Evolutionary conservation across 2,888 invertebrate genomes (phyloP).

Genomic region (Heteropelma amictum): DNA sequence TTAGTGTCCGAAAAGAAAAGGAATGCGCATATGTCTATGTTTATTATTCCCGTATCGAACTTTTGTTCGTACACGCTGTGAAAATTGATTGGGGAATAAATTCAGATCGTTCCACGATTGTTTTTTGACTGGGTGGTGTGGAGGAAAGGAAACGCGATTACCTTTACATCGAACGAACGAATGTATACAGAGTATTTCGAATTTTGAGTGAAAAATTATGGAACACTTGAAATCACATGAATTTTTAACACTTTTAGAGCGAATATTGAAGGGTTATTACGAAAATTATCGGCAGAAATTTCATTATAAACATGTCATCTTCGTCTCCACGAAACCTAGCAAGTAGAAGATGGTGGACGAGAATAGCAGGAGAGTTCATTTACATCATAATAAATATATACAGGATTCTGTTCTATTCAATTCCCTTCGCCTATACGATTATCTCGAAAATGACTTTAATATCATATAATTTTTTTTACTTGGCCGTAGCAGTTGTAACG

Average conservation of each 20-base stretch:
- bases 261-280: too few species aligned
- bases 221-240: too few species aligned
- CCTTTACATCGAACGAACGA: background rate
- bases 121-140: slow-evolving; percentile 7
- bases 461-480: background rate
- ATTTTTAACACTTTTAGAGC: too few species aligned
- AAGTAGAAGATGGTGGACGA: background rate
- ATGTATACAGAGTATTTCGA: background rate
- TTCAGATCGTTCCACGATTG: slow-evolving; percentile 25
- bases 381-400: background rate
- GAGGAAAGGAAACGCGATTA: background rate
- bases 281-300: too few species aligned
- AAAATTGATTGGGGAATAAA: slow-evolving; percentile 9
- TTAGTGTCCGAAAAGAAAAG: too few species aligned
- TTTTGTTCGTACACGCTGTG: slow-evolving; percentile 22
- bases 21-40: too few species aligned
- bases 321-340: too few species aligned
- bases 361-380: background rate
- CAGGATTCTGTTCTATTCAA: background rate
- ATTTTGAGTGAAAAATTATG: too few species aligned
- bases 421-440: background rate
- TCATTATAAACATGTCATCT: too few species aligned
- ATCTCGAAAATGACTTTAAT: background rate
- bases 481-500: background rate
- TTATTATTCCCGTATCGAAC: slow-evolving; percentile 9